phyloP scores from a whole-genome alignment of 2,113 vertebrate species.

The Dissostichus mawsoni region DNA sequence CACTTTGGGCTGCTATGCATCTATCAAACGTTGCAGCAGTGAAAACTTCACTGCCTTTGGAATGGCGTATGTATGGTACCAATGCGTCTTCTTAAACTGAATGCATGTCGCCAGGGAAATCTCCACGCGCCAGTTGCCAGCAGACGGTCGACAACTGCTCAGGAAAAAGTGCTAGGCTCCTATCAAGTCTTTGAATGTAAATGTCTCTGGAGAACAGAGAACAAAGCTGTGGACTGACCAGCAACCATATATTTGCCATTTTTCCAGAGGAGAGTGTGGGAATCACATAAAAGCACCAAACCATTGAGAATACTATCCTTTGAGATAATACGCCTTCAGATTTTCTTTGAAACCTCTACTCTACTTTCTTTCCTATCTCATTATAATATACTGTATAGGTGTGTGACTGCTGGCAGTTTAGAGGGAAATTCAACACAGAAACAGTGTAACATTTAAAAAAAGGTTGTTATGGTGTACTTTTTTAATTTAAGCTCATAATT shows the following conservation, averaged over 20 bases:
- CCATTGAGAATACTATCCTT: conserved; percentile 31
- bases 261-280: conserved; percentile 14
- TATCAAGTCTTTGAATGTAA: conserved; percentile 44
- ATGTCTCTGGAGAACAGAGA: conserved; percentile 41
- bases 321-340: conserved; percentile 61
- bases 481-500: not conserved
- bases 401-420: conserved; percentile 25
- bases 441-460: not conserved
- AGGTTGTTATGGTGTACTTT: not conserved
- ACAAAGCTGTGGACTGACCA: conserved; percentile 58
- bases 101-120: conserved; percentile 51
- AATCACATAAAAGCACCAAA: conserved; percentile 40
- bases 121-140: conserved; percentile 51
- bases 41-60: conserved; percentile 25
- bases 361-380: conserved; percentile 16
- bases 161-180: conserved; percentile 45
- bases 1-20: conserved; percentile 30
- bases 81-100: conserved; percentile 45
- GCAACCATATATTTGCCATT: conserved; percentile 39
- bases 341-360: conserved; percentile 58
- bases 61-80: conserved; percentile 26
- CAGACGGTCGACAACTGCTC: conserved; percentile 42
- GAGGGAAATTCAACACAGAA: not conserved
- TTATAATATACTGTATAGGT: conserved; percentile 41
- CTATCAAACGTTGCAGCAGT: conserved; percentile 19